Evolutionary conservation across 2,888 invertebrate species (phyloP), one percentile per base, ranked within the genome.

Genomic region (Serripes groenlandicus): DNA sequence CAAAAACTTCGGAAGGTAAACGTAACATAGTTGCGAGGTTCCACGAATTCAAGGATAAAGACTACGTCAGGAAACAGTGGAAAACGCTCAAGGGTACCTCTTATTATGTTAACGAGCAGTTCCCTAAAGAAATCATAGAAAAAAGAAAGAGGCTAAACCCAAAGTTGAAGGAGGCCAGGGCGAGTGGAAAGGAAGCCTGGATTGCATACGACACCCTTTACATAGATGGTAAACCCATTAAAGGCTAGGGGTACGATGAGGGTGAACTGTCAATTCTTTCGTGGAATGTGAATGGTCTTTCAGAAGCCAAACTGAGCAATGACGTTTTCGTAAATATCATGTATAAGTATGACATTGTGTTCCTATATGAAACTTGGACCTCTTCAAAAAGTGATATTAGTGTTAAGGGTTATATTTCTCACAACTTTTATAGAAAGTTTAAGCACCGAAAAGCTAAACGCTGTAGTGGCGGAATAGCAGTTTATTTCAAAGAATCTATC

Each of bases 1-100:
- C 56, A 35, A 68, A 56, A 35, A 30, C 30, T 3, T 54, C 32
- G n/a, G 71, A 74, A 7, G 76, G 66, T 54, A 56, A n/a, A 26
- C 58, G 81, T 32, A 66, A 73, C 2, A 84, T 80, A 30, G 73
- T 78, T 4, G 84, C 76, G 23, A 85, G 78, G 58, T 78, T 85
- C 56, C 56, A 32, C 4, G 18, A 54, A 37, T 81, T 73, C 37
- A 73, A 76, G 52, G 81, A 85, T 5, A 60, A 62, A 21, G 81
- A 85, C 42, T 30, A 42, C 7, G 77, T 85, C 3, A 42, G 77
- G 30, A 74, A 70, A 15, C 37, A 76, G 26, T 60, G 77, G 23
- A 73, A 42, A 58, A 52, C 23, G 3, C 56, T 80, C 15, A 49
- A 69, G n/a, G 64, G 71, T 5, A 83, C 79, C 0, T 34, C 64